Evolutionary conservation across 2,113 vertebrate species (phyloP).

Genomic region (Pseudonaja textilis): DNA sequence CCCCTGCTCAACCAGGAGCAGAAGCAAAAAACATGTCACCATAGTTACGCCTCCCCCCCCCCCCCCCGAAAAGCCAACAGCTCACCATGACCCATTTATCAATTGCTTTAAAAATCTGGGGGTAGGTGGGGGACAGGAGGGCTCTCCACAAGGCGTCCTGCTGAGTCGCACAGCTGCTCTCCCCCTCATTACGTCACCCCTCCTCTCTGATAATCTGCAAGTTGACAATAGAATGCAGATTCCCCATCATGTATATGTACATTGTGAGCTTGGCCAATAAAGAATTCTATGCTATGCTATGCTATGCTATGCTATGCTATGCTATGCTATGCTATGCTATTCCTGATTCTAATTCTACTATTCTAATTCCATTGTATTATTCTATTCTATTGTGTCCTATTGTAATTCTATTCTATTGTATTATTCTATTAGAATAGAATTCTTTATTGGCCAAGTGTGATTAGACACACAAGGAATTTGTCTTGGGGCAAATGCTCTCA

Average conservation of each 20-base stretch:
- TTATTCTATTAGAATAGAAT: too few relatives aligned
- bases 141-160: background rate
- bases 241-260: background rate
- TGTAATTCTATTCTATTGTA: too few relatives aligned
- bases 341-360: too few relatives aligned
- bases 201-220: background rate
- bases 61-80: background rate
- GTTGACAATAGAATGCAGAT: background rate
- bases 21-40: conserved; percentile 27
- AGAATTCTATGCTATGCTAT: too few relatives aligned
- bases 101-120: background rate
- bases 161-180: background rate
- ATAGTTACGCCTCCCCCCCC: conserved; percentile 45
- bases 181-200: background rate
- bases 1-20: background rate
- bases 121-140: background rate
- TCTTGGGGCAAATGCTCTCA: too few relatives aligned
- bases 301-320: too few relatives aligned
- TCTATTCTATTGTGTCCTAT: too few relatives aligned
- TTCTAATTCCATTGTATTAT: too few relatives aligned
- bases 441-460: too few relatives aligned
- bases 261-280: too few relatives aligned
- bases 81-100: conserved; percentile 36
- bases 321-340: too few relatives aligned
- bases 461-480: too few relatives aligned